Conservation (phyloP, 2,113 vertebrate species). For the Nibea coibor region DNA sequence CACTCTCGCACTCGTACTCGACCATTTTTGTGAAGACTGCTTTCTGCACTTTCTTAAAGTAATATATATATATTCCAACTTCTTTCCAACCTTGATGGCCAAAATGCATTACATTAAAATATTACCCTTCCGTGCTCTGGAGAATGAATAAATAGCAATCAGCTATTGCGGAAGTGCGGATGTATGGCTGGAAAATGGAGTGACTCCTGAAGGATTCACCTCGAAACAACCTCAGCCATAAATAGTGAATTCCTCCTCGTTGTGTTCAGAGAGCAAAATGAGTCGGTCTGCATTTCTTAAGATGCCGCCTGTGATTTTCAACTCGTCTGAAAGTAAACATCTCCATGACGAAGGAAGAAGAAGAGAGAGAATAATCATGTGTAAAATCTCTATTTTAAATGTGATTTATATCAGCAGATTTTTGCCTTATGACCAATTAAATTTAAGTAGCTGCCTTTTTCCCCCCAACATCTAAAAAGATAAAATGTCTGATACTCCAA, state of each 20-base stretch:
- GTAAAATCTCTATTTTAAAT: background rate
- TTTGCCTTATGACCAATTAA: background rate
- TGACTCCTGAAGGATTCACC: constrained; percentile 8
- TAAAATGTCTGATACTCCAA: background rate
- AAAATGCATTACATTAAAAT: background rate
- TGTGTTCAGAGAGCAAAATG: background rate
- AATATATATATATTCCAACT: background rate
- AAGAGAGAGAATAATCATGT: background rate
- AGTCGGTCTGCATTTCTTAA: background rate
- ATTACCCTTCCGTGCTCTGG: background rate
- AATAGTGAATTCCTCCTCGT: constrained; percentile 33
- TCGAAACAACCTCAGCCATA: constrained; percentile 5
- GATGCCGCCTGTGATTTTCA: background rate
- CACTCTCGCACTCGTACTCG: too few species aligned
- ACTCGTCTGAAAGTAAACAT: background rate
- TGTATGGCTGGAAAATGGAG: constrained; percentile 4
- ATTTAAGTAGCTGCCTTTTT: background rate
- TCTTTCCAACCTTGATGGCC: background rate
- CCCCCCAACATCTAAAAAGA: background rate
- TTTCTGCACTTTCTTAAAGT: background rate
- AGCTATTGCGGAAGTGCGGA: background rate
- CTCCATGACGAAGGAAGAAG: background rate
- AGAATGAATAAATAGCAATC: background rate
- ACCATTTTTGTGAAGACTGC: background rate
- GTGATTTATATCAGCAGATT: background rate